A percentile compares a stretch with the other conserved stretches of the same genome.
phyloP scores from a whole-genome alignment of 2,888 invertebrate species.

The Trichacis sp. region DNA sequence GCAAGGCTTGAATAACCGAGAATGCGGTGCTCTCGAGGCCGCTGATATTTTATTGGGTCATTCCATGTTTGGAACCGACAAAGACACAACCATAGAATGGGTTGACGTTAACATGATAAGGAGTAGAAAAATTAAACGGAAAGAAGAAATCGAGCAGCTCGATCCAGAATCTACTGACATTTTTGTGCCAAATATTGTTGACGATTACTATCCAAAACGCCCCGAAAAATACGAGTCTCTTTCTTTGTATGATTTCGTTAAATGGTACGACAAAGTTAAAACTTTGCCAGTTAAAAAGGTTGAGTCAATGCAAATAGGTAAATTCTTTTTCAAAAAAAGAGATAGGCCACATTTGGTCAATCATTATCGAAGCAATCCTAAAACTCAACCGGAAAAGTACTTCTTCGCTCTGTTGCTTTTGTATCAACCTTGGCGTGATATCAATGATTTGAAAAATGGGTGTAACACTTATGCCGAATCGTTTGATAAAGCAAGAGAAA shows the following conservation, averaged over 20 bases:
- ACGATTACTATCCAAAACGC: slow-evolving; percentile 47
- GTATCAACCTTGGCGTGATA: slow-evolving; percentile 38
- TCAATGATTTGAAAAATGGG: slow-evolving; percentile 23
- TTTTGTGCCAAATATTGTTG: slow-evolving; percentile 49
- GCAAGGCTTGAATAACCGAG: slow-evolving; percentile 29
- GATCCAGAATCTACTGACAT: slow-evolving; percentile 43
- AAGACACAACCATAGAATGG: slow-evolving; percentile 48
- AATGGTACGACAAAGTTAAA: slow-evolving; percentile 20
- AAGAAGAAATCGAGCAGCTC: slow-evolving; percentile 39
- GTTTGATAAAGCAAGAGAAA: slow-evolving; percentile 33
- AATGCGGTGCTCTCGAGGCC: slow-evolving; percentile 36
- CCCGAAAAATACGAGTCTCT: slow-evolving; percentile 42
- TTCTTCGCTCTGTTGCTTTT: slow-evolving; percentile 34
- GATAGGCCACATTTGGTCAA: slow-evolving; percentile 49
- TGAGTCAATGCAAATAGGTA: slow-evolving; percentile 15
- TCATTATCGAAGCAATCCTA: slow-evolving; percentile 39
- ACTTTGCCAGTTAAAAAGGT: slow-evolving; percentile 5
- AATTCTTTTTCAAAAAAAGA: slow-evolving; percentile 36
- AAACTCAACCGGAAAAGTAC: slow-evolving; percentile 30
- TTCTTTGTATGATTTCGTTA: slow-evolving; percentile 35
- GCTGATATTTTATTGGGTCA: slow-evolving; percentile 9
- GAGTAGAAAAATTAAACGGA: slow-evolving; percentile 23
- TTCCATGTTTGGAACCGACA: not conserved
- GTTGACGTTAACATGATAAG: slow-evolving; percentile 46
- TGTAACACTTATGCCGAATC: slow-evolving; percentile 32